These are phyloP conservation scores for Pseudeuparius sepicola DNA, from an alignment of 2,888 invertebrate species.

Conservation along the genomic window DNA sequence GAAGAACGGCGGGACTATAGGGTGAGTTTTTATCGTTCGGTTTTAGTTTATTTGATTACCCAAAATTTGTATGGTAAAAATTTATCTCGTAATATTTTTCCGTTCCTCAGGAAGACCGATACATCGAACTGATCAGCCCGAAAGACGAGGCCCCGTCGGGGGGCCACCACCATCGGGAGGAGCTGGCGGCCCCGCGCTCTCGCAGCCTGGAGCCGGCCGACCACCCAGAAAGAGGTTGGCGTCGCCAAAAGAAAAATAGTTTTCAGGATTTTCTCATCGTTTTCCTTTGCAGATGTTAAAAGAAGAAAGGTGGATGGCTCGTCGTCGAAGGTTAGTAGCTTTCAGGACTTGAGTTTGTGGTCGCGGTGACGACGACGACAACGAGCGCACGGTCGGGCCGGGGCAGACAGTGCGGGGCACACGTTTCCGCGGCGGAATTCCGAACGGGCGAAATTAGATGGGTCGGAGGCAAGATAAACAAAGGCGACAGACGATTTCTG, in stretches of 20 bases:
- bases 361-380: no score
- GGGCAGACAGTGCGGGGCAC: no score
- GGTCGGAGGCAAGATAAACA: no score
- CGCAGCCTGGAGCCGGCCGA: constrained; percentile 49
- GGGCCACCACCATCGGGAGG: no score
- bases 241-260: constrained; percentile 4
- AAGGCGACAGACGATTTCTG: no score
- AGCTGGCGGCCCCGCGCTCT: constrained; percentile 45
- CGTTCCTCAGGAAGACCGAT: constrained; percentile 42
- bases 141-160: constrained; percentile 39
- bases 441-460: no score
- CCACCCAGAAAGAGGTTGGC: constrained; percentile 54
- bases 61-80: neutral
- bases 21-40: no score
- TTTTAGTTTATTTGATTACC: constrained; percentile 5
- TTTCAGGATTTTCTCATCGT: neutral
- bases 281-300: constrained; percentile 55
- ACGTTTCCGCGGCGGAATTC: no score
- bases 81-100: constrained; percentile 12
- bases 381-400: no score
- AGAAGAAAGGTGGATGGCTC: constrained; percentile 74
- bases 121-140: constrained; percentile 36
- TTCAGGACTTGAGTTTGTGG: no score
- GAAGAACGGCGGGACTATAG: constrained; percentile 32
- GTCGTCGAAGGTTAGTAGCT: constrained; percentile 79